Base-by-base conservation (phyloP, 2,888 invertebrate species). In the Drosophila siamana region DNA sequence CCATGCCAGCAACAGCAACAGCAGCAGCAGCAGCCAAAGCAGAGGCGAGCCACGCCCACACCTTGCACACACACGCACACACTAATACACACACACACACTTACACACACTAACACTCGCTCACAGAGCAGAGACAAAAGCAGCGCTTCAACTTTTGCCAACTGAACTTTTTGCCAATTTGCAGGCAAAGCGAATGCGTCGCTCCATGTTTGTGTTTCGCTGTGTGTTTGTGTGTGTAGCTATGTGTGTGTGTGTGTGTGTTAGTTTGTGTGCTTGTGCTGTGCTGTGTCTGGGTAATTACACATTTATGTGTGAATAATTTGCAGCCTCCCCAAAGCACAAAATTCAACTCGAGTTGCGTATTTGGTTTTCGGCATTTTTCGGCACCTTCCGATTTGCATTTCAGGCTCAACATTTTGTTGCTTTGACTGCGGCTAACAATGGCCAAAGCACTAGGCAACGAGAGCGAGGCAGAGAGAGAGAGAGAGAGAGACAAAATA, bases 281-380 rank as follows among this genome's bases (percentile, higher is more conserved):
- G 74, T 77, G 74, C 72, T 76, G 79, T 74, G 78, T 70, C 88
- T 88, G 89, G 84, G 84, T 88, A 85, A 89, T 85, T 85, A 85
- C 83, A 89, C 84, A 69, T 80, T 86, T 83, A 78, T 85, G 80
- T 89, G 88, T 85, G 88, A 89, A 88, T 89, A 89, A 86, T 86
- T 89, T 89, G 47, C 61, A 86, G 78, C 75, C 89, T 75, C 67
- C 52, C 26, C 26, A 26, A 26, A 36, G 41, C 22, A 62, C 26
- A 46, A 55, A 54, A 30, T 2, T 15, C 24, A 26, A 44, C 50
- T 64, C 30, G 33, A 38, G 11, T 63, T 48, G 38, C 43, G 6
- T 41, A 55, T 59, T 24, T 28, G 51, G 15, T 52, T 33, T 26
- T 52, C 7, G n/a, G 16, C 13, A 19, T 15, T 28, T 69, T 71